Conservation (phyloP, 1,140 invertebrate genomes). For the Dufourea novaeangliae region DNA sequence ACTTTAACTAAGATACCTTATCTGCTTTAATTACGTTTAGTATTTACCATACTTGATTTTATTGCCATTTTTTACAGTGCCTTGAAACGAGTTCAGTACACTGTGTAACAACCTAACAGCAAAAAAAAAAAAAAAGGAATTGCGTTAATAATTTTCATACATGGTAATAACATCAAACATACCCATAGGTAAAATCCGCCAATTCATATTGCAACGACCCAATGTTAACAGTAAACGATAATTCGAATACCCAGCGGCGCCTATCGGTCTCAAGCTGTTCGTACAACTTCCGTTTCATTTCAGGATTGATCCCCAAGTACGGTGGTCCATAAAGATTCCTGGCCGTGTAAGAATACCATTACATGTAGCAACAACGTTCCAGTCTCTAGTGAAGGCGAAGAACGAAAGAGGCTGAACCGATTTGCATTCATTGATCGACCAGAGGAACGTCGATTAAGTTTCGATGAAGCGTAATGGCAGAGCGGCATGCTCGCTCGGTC, state of each 20-base stretch:
- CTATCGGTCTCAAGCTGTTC: background rate
- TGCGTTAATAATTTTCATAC: too few species aligned
- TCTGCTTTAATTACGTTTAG: too few species aligned
- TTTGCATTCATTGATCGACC: conserved; percentile 51
- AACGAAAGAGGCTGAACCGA: conserved; percentile 27
- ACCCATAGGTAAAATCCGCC: too few species aligned
- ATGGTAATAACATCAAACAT: too few species aligned
- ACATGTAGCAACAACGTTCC: conserved; percentile 29
- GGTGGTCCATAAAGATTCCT: conserved; percentile 29
- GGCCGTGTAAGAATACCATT: conserved; percentile 21
- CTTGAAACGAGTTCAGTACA: too few species aligned
- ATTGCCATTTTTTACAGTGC: too few species aligned
- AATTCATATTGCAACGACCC: too few species aligned
- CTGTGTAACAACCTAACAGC: too few species aligned
- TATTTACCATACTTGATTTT: too few species aligned
- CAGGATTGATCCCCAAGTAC: background rate
- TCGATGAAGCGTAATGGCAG: conserved; percentile 51
- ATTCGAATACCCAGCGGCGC: background rate
- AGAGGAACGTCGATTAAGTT: conserved; percentile 39
- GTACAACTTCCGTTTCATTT: conserved; percentile 10
- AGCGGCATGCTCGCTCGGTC: conserved; percentile 7
- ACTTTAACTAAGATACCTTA: too few species aligned
- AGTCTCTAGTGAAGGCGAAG: background rate
- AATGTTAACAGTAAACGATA: conserved; percentile 5
- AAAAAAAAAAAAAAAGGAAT: too few species aligned